Percentiles rank a stretch among this genome's conserved stretches.
phyloP scores from a whole-genome alignment of 2,888 invertebrate genomes.

The Epistrophe eligans region DNA sequence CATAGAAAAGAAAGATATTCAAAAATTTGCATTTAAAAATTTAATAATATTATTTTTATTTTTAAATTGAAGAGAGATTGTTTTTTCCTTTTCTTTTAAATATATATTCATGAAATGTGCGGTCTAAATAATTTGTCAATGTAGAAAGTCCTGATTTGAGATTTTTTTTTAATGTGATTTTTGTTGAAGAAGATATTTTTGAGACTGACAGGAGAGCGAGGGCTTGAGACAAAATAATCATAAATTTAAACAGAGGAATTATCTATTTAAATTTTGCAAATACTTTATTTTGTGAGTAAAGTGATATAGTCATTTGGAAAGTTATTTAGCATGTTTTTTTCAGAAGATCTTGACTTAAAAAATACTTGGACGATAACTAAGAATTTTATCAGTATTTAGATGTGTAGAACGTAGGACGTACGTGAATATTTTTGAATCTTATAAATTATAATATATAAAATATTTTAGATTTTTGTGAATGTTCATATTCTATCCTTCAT shows the following conservation, averaged over 20 bases:
- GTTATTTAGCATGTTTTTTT: too few species aligned
- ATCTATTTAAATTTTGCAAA: neutral
- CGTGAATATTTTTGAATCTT: too few species aligned
- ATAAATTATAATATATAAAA: too few species aligned
- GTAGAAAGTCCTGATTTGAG: neutral
- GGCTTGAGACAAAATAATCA: neutral
- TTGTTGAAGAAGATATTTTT: neutral
- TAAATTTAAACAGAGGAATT: neutral
- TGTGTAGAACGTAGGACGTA: too few species aligned
- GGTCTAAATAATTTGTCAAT: slow-evolving; percentile 1
- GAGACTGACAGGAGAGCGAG: neutral
- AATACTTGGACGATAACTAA: too few species aligned
- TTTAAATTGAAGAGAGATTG: neutral
- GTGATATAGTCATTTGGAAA: neutral
- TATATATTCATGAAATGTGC: slow-evolving; percentile 21
- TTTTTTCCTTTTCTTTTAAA: slow-evolving; percentile 5
- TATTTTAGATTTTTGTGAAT: too few species aligned
- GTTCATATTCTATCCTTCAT: too few species aligned
- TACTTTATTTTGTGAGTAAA: too few species aligned
- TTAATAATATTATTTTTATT: neutral
- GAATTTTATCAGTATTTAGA: too few species aligned
- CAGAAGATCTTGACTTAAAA: too few species aligned
- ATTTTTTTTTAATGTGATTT: neutral
- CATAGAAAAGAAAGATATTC: neutral
- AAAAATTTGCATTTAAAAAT: slow-evolving; percentile 8